phyloP scores from a whole-genome alignment of 1,140 invertebrate species.

The Halictus rubicundus region DNA sequence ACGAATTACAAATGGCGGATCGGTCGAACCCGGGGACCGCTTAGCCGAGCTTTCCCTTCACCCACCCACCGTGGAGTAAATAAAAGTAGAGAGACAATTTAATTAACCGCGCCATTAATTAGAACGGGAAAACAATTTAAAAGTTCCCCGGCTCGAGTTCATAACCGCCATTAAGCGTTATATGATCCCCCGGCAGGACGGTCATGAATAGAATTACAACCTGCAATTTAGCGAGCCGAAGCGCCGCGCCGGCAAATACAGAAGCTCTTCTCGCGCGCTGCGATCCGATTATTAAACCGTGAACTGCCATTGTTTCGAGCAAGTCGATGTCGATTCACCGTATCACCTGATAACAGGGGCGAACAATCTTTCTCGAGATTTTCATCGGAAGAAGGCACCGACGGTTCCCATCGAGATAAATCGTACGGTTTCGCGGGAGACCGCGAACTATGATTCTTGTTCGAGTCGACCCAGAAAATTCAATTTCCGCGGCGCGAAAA shows the following conservation, averaged over 20 bases:
- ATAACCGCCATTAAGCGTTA: neutral
- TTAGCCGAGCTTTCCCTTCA: neutral
- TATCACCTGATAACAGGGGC: too few species aligned
- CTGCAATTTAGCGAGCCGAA: neutral
- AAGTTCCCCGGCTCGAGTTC: neutral
- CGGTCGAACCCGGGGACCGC: neutral
- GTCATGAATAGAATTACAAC: neutral
- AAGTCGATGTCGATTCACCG: too few species aligned
- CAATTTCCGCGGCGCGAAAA: too few species aligned
- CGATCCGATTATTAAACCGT: too few species aligned
- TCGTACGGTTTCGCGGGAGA: too few species aligned
- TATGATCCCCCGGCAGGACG: neutral
- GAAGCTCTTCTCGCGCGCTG: too few species aligned
- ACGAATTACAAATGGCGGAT: neutral
- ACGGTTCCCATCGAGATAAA: too few species aligned
- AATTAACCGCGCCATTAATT: neutral
- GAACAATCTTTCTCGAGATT: too few species aligned
- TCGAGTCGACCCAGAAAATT: too few species aligned
- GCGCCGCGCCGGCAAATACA: neutral
- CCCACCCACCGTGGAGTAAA: neutral
- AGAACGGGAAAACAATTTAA: neutral
- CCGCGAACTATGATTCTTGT: too few species aligned
- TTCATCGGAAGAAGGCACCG: too few species aligned
- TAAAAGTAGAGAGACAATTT: neutral
- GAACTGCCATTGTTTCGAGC: too few species aligned